phyloP scores from a whole-genome alignment of 2,113 vertebrate genomes.

The Rhinopomastus cyanomelas region DNA sequence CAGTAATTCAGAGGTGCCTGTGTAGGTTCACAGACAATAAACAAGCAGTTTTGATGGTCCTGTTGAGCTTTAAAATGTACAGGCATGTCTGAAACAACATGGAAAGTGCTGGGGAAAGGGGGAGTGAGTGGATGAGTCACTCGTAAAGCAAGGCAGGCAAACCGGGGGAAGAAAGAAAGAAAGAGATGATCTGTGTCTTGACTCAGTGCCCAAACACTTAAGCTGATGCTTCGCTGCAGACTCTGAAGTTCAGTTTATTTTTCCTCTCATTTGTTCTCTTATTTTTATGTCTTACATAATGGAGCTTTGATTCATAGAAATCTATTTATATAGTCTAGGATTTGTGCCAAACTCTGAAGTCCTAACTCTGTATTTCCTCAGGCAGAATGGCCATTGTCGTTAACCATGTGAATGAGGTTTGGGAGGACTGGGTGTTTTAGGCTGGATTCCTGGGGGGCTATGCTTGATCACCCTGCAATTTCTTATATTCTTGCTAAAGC shows the following conservation, averaged over 20 bases:
- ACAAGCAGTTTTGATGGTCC: background rate
- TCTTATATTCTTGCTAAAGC: background rate
- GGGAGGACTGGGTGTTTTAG: background rate
- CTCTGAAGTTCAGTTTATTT: slow-evolving; percentile 64
- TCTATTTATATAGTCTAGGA: slow-evolving; percentile 59
- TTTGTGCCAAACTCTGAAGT: slow-evolving; percentile 48
- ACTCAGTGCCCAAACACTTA: slow-evolving; percentile 59
- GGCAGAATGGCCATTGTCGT: slow-evolving; percentile 33
- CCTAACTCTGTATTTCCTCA: slow-evolving; percentile 30
- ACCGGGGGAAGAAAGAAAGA: background rate
- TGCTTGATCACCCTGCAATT: background rate
- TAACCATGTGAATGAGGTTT: slow-evolving; percentile 32
- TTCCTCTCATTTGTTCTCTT: slow-evolving; percentile 60
- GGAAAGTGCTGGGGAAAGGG: slow-evolving; percentile 41
- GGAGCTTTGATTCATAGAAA: slow-evolving; percentile 64
- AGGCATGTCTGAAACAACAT: slow-evolving; percentile 49
- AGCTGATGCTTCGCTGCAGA: slow-evolving; percentile 59
- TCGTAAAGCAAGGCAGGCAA: slow-evolving; percentile 58
- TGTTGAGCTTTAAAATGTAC: slow-evolving; percentile 24
- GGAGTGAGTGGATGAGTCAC: slow-evolving; percentile 40
- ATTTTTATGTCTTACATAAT: slow-evolving; percentile 66
- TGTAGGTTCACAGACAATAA: background rate
- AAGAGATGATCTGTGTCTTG: slow-evolving; percentile 44
- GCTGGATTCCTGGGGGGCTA: background rate
- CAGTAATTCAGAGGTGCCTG: background rate